A percentile compares a stretch with the other conserved stretches of the same genome.
Conservation (phyloP, 2,113 vertebrate species). For the Xerus inauris region DNA sequence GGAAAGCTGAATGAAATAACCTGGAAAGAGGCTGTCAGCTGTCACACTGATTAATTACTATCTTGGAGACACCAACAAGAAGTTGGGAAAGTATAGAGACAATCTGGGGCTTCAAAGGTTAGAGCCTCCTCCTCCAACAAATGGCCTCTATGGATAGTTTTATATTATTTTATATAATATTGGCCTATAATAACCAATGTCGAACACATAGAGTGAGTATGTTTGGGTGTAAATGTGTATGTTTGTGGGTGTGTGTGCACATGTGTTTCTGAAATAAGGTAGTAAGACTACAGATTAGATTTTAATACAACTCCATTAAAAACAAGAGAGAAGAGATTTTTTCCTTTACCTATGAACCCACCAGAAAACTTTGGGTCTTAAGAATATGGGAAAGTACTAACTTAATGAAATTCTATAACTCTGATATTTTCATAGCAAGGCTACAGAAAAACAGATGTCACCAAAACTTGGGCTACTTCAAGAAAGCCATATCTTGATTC, state of each 20-base stretch:
- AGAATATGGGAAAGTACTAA: constrained; percentile 17
- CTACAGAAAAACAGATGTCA: neutral
- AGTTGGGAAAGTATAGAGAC: neutral
- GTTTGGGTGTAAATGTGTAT: neutral
- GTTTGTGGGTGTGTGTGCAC: neutral
- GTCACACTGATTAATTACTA: neutral
- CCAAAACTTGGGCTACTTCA: neutral
- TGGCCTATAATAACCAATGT: neutral
- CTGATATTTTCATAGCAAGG: neutral
- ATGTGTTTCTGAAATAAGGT: neutral
- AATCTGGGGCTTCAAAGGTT: neutral
- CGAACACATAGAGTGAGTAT: neutral
- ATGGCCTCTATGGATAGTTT: neutral
- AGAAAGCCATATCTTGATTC: neutral
- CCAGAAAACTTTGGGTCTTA: neutral
- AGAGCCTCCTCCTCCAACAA: neutral
- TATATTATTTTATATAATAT: neutral
- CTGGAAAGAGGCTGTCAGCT: neutral
- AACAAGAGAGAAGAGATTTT: neutral
- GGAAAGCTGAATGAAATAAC: constrained; percentile 23
- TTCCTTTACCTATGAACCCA: neutral
- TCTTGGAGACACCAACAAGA: neutral
- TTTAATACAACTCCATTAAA: neutral
- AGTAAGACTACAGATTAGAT: neutral
- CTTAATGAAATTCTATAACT: neutral